phyloP scores from a whole-genome alignment of 2,797 vertebrate species.

The Molossus molossus region DNA sequence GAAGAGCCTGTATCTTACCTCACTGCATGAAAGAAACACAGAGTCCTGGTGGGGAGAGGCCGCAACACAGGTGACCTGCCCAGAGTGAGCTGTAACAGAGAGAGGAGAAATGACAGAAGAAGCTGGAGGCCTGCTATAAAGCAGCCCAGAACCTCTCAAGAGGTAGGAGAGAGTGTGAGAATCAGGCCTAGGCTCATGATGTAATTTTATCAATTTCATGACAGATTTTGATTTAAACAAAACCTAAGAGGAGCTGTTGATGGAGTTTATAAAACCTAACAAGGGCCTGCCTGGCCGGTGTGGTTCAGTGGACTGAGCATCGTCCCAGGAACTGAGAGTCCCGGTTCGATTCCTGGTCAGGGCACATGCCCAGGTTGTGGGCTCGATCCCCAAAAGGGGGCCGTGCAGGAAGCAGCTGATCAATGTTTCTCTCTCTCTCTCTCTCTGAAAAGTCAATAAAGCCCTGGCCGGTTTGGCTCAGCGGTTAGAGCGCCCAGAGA shows the following conservation, averaged over 20 bases:
- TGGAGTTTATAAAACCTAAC: background rate
- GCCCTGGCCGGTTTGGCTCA: no score
- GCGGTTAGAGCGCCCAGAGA: no score
- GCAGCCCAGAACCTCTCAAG: background rate
- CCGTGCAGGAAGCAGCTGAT: no score
- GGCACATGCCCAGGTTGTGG: no score
- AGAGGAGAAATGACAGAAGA: slow-evolving; percentile 46
- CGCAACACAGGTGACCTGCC: slow-evolving; percentile 93
- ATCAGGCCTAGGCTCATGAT: background rate
- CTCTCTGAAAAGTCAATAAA: no score
- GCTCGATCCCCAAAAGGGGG: no score
- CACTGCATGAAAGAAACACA: slow-evolving; percentile 96
- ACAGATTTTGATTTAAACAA: background rate
- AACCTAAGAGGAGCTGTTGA: slow-evolving; percentile 6
- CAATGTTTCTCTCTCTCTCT: no score
- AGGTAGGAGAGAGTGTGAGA: background rate
- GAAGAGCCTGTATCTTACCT: slow-evolving; percentile 90
- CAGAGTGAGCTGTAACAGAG: slow-evolving; percentile 93
- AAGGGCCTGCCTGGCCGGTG: background rate
- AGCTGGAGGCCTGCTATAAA: background rate
- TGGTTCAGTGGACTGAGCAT: no score
- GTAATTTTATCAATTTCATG: background rate
- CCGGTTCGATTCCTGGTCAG: no score
- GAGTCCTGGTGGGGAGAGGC: slow-evolving; percentile 95
- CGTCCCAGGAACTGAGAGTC: no score